Evolutionary conservation across 2,888 invertebrate species (phyloP).

Genomic region (Erebia epiphron): DNA sequence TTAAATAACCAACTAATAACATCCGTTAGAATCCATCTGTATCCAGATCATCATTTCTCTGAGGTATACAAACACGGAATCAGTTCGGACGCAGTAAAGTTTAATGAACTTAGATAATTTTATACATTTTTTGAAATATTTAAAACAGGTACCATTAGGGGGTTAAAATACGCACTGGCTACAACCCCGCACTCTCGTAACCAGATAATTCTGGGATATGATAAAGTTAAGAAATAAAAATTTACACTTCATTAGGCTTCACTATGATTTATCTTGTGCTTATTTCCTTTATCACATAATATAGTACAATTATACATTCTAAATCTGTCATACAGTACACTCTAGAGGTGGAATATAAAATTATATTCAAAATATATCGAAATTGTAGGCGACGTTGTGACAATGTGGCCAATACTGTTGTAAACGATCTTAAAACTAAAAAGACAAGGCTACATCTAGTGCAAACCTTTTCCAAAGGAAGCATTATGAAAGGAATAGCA

Average conservation of each 20-base stretch:
- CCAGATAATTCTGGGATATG: neutral
- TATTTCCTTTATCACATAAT: constrained; percentile 78
- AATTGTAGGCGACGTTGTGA: constrained; percentile 27
- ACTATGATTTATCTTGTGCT: constrained; percentile 78
- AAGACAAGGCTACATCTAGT: too few relatives aligned
- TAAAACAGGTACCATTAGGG: neutral
- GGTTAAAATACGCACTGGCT: neutral
- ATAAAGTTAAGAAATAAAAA: constrained; percentile 58
- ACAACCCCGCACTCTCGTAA: neutral
- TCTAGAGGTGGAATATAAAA: constrained; percentile 45
- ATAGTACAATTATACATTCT: constrained; percentile 67
- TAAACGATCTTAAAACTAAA: too few relatives aligned
- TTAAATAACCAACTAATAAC: too few relatives aligned
- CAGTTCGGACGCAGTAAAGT: neutral
- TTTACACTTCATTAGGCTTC: constrained; percentile 78
- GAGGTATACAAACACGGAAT: neutral
- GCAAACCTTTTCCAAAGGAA: too few relatives aligned
- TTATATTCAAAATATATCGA: constrained; percentile 34
- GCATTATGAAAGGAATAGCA: too few relatives aligned
- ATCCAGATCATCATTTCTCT: neutral
- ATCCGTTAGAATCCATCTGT: too few relatives aligned
- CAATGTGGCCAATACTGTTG: neutral
- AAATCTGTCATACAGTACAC: constrained; percentile 72
- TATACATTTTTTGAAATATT: neutral
- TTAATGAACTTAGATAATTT: neutral